Evolutionary conservation across 2,113 vertebrate genomes (phyloP).

Genomic region (Chloroceryle aenea): DNA sequence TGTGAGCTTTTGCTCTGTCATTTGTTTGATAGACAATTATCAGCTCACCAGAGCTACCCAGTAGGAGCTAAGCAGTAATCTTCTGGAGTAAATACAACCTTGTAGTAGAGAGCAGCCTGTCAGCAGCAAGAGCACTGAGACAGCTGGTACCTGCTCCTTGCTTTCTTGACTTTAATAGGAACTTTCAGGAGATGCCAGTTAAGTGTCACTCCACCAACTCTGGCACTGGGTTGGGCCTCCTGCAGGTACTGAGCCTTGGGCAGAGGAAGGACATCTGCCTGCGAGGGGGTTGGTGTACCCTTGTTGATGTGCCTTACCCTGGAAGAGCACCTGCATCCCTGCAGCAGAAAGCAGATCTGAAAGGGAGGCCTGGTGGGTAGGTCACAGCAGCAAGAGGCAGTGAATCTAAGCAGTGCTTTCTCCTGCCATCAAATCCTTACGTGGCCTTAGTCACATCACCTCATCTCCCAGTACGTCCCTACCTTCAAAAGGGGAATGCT

Average conservation of each 20-base stretch:
- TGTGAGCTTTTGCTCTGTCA: background rate
- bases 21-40: background rate
- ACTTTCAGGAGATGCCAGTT: background rate
- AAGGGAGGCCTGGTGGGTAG: background rate
- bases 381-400: background rate
- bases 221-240: background rate
- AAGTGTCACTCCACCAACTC: background rate
- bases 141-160: background rate
- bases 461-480: background rate
- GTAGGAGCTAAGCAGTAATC: background rate
- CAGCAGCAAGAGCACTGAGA: background rate
- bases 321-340: accelerated
- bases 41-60: background rate
- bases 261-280: background rate
- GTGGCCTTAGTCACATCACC: background rate
- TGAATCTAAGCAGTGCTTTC: background rate
- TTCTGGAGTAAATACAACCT: background rate
- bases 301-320: too few species aligned
- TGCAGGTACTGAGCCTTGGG: accelerated
- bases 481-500: background rate
- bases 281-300: background rate
- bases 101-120: too few species aligned
- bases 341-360: background rate
- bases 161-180: background rate
- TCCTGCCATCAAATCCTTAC: background rate